Base-by-base conservation (phyloP, 53 echinoderm and acorn worm species). In the Stichopus horrens region DNA sequence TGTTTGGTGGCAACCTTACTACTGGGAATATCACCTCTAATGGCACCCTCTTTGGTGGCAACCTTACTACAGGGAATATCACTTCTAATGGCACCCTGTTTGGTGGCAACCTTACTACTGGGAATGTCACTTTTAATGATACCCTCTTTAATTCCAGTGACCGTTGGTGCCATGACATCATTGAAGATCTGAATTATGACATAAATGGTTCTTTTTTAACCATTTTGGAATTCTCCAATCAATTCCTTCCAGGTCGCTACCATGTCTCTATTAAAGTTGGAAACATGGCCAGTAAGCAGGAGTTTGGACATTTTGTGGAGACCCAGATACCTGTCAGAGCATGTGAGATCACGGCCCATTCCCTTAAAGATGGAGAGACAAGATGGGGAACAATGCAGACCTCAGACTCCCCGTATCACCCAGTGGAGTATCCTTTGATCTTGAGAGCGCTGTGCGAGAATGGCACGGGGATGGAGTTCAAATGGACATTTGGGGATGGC, bases 401-500 rank as follows among this genome's bases (percentile, higher is more conserved):
- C 71, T 18, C 37, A 52, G 89, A 86, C 7, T 37, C 23, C 22
- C 88, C 87, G 13, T 88, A 95, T 76, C 93, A 89, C 90, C 91
- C 95, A 0, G 54, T 91, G 73, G 93, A 95, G 82, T 86, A 90
- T 54, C 88, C 93, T 57, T 88, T 95, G 9, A 76, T 74, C 52
- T 88, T 95, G 56, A 53, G 52, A 55, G 90, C 79, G 19, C 76
- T 76, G 5, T 85, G 91, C 56, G 51, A 53, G 18, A 88, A 91
- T 20, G 95, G 95, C 7, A 95, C 95, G 8, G 95, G 90, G 0
- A 88, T 90, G 16, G 37, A 20, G 13, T 95, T 73, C 76, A 9
- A 87, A 5, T 95, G 95, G 95, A 58, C 54, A 18, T 91, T 90
- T 65, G 93, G 95, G n/a, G 95, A 95, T 77, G 90, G 88, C 51